Base-by-base conservation (phyloP, 2,797 vertebrate species). In the Enteromius radiatus region DNA sequence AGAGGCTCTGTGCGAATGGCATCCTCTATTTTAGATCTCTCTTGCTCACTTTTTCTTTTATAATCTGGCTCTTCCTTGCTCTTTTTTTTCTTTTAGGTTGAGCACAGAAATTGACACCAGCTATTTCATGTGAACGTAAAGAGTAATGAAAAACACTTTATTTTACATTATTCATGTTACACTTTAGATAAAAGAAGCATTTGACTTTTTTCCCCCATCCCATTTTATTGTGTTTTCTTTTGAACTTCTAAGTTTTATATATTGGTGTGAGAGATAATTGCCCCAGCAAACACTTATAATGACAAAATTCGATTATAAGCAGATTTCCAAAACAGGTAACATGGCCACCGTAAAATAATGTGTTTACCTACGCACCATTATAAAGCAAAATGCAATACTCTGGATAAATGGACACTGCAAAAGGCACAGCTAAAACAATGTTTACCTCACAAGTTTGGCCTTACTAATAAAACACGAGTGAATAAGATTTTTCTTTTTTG, bases 401-500 rank as follows among this genome's bases (percentile, higher is more conserved):
- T 15, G 17, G 64, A 70, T 84, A 64, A 71, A 79, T 74, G 52
- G 59, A 61, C 73, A 26, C 19, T 33, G 45, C 45, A 65, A 61
- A 45, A 43, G 19, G 19, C 15, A 31, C 7, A 28, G 31, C 33
- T 31, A 49, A 78, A 63, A 61, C 71, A 77, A 67, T 77, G 70
- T 14, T 45, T 54, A 38, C n/a, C 49, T 79, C 71, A 85, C 86
- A 76, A 36, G 59, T 5, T 80, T 77, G 78, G 36, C 28, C 65
- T 75, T 71, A 49, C 73, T 84, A 89, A 87, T 86, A 88, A 85
- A 88, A 85, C 63, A 6, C 56, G 43, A 73, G 49, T 76, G 59
- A 88, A 85, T 86, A 85, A 80, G 88, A 84, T 80, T 85, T 63
- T 7, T 45, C 17, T 11, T 84, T 90, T 90, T 91, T 90, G 91